phyloP scores from a whole-genome alignment of 2,113 vertebrate genomes.

The Marmota flaviventris region DNA sequence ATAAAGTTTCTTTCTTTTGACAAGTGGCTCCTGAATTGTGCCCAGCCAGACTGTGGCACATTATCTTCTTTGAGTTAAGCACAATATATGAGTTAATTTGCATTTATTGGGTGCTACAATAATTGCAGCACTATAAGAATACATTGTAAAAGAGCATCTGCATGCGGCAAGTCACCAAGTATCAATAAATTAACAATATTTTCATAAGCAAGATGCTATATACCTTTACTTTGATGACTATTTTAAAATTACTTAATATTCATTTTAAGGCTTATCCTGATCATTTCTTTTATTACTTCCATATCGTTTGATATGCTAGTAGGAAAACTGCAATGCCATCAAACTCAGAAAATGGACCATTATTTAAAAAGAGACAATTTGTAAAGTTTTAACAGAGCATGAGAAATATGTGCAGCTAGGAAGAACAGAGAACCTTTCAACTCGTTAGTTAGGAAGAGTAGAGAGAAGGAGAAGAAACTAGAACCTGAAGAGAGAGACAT shows the following conservation, averaged over 20 bases:
- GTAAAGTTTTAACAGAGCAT: not conserved
- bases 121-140: not conserved
- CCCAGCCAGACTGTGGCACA: no score
- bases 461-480: not conserved
- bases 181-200: slow-evolving; percentile 16
- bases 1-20: no score
- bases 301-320: not conserved
- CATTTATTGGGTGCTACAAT: not conserved
- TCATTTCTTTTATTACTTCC: not conserved
- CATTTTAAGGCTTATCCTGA: not conserved
- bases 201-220: not conserved
- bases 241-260: not conserved
- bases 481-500: not conserved
- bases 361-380: slow-evolving; percentile 17
- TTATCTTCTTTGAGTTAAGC: not conserved
- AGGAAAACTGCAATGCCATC: not conserved
- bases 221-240: not conserved
- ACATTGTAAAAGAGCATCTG: not conserved
- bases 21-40: no score
- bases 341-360: not conserved
- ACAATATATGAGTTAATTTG: not conserved
- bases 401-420: not conserved
- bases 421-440: not conserved
- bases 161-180: not conserved
- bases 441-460: not conserved